Conservation (phyloP, 2,797 vertebrate species). For the Borostomias antarcticus region DNA sequence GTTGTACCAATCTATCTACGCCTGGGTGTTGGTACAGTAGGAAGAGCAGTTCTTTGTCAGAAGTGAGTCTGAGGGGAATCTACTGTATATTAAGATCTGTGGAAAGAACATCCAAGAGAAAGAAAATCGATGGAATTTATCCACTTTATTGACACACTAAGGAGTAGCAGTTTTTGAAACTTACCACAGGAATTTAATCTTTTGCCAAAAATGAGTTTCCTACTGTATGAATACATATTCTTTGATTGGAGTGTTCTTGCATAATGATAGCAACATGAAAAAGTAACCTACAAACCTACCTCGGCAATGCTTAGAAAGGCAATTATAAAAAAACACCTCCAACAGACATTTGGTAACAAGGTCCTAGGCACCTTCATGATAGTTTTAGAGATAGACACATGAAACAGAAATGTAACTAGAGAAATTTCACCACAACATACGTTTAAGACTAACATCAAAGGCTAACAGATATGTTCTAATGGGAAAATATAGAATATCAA, state of each 20-base stretch:
- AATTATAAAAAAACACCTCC: not conserved
- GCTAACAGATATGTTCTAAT: not conserved
- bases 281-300: not conserved
- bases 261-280: not conserved
- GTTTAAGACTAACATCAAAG: not conserved
- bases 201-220: constrained; percentile 33
- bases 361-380: not conserved
- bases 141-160: constrained; percentile 61
- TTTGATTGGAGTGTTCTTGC: not conserved
- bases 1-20: too few relatives aligned
- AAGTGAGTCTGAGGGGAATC: too few relatives aligned
- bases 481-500: constrained; percentile 39
- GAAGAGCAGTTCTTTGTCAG: too few relatives aligned
- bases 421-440: too few relatives aligned
- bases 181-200: constrained; percentile 23
- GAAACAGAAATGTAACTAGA: not conserved
- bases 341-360: not conserved
- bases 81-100: not conserved
- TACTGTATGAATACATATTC: constrained; percentile 23
- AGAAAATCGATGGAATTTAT: too few relatives aligned
- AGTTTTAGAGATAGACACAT: not conserved
- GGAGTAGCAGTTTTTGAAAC: constrained; percentile 18
- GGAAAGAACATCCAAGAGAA: too few relatives aligned
- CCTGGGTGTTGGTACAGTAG: too few relatives aligned
- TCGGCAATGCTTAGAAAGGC: too few relatives aligned